A percentile compares a stretch with the other conserved stretches of the same genome.
Conservation (phyloP, 1,140 invertebrate genomes). For the Andricus grossulariae region DNA sequence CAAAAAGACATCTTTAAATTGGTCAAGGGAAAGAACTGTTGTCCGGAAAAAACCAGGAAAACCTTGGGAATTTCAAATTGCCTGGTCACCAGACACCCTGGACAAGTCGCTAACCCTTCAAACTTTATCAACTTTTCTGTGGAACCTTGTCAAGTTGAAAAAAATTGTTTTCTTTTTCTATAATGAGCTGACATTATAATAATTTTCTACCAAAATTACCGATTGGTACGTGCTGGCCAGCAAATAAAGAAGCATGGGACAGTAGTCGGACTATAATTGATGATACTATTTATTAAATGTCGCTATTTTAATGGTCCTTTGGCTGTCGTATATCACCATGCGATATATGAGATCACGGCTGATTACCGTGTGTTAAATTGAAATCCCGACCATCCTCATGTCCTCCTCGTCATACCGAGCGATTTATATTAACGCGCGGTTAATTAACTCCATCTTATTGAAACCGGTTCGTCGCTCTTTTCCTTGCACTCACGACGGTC, state of each 20-base stretch:
- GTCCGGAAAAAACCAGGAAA: too few relatives aligned
- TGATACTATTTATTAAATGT: constrained; percentile 61
- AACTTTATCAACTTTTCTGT: too few relatives aligned
- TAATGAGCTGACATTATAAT: too few relatives aligned
- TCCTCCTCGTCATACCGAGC: constrained; percentile 47
- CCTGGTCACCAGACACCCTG: too few relatives aligned
- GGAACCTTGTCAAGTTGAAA: too few relatives aligned
- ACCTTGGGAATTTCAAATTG: too few relatives aligned
- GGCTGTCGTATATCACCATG: constrained; percentile 43
- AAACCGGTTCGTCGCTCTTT: constrained; percentile 57
- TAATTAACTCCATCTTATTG: constrained; percentile 61
- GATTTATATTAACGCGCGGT: constrained; percentile 60
- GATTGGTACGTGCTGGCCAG: background rate
- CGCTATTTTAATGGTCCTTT: constrained; percentile 56
- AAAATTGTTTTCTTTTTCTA: too few relatives aligned
- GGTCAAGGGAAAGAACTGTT: too few relatives aligned
- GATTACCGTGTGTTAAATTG: constrained; percentile 57
- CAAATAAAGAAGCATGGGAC: background rate
- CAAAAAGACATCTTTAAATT: too few relatives aligned
- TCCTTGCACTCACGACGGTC: constrained; percentile 8
- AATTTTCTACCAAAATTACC: too few relatives aligned
- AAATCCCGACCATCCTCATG: constrained; percentile 56
- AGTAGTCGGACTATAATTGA: constrained; percentile 51
- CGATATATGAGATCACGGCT: constrained; percentile 47
- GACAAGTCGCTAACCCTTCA: too few relatives aligned